phyloP scores from a whole-genome alignment of 2,113 vertebrate genomes.

The Siniperca knerii region DNA sequence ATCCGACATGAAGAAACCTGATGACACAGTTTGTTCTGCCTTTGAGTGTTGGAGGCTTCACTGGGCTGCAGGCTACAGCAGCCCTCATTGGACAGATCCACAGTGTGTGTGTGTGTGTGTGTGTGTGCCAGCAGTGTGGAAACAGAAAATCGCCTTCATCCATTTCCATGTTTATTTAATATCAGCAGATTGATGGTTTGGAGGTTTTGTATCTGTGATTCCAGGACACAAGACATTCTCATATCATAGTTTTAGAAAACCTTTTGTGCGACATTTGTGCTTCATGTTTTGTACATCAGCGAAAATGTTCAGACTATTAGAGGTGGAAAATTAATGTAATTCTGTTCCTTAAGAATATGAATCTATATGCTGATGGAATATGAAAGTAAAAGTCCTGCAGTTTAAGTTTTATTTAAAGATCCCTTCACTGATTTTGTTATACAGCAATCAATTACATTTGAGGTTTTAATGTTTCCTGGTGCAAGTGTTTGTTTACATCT shows the following conservation, averaged over 20 bases:
- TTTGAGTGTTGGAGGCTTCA: conserved; percentile 10
- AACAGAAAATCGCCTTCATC: conserved; percentile 26
- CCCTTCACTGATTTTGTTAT: too few species aligned
- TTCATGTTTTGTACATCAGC: neutral
- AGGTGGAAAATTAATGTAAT: too few species aligned
- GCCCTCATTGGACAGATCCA: conserved; percentile 29
- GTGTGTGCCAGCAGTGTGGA: conserved; percentile 18
- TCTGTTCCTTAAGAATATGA: too few species aligned
- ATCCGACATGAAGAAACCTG: neutral
- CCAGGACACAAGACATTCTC: neutral
- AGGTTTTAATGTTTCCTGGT: too few species aligned
- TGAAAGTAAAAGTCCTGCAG: too few species aligned
- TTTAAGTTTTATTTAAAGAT: too few species aligned
- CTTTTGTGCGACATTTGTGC: neutral
- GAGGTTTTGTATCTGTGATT: neutral
- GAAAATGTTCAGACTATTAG: too few species aligned
- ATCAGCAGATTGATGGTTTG: conserved; percentile 45
- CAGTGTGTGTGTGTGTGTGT: conserved; percentile 9
- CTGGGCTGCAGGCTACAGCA: conserved; percentile 14
- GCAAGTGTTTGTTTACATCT: too few species aligned
- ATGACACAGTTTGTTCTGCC: conserved; percentile 29
- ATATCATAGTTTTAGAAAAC: neutral
- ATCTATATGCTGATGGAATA: too few species aligned
- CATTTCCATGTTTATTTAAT: conserved; percentile 47
- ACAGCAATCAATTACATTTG: too few species aligned